Percentiles rank a stretch among this genome's conserved stretches.
Conservation (phyloP, 2,113 vertebrate species). For the Grallaria varia region DNA sequence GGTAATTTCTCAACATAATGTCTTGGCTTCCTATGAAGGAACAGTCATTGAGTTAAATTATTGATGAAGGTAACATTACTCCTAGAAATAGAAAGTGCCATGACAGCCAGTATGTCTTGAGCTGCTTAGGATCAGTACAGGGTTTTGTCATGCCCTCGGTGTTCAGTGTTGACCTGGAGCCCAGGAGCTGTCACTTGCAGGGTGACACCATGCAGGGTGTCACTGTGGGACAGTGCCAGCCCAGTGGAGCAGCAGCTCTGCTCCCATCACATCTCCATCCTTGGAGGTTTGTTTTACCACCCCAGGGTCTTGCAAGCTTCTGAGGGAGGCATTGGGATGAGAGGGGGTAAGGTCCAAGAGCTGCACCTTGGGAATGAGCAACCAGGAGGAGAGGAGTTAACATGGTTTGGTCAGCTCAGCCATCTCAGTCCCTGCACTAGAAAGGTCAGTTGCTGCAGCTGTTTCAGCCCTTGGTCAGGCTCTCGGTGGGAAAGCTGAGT, state of each 20-base stretch:
- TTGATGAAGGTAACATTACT: background rate
- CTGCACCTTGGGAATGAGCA: background rate
- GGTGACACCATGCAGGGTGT: rapidly evolving
- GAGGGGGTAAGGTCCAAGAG: background rate
- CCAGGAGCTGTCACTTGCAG: background rate
- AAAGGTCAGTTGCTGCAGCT: background rate
- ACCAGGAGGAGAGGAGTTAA: background rate
- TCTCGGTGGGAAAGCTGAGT: background rate
- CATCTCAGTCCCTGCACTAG: too few relatives aligned
- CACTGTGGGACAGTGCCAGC: background rate
- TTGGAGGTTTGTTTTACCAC: rapidly evolving
- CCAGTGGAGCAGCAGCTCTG: background rate
- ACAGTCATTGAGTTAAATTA: background rate
- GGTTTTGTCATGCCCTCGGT: background rate
- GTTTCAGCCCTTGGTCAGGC: background rate
- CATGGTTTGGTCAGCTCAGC: background rate
- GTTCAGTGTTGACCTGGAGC: background rate
- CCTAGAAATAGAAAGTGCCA: background rate
- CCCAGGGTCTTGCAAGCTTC: background rate
- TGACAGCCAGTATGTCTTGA: background rate
- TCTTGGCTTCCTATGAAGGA: background rate
- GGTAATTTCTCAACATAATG: background rate
- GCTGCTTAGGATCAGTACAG: background rate
- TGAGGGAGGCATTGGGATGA: background rate
- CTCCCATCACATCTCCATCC: too few relatives aligned